Conservation (phyloP, 2,797 vertebrate genomes). For the Argyrosomus regius region DNA sequence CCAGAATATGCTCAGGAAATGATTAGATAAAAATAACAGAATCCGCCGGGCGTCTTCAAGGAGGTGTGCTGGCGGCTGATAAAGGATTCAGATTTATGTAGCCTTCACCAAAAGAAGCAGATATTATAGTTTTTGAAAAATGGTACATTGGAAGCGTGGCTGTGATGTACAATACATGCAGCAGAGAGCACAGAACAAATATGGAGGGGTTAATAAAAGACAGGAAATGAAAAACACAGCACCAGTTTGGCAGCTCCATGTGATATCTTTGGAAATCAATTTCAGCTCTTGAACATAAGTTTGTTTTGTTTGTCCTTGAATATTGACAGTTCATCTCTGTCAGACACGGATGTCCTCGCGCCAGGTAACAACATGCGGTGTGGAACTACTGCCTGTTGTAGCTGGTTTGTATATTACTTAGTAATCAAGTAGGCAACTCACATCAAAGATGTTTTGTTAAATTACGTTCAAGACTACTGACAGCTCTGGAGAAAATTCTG, state of each 20-base stretch:
- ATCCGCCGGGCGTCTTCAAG: conserved; percentile 70
- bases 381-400: background rate
- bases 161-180: conserved; percentile 58
- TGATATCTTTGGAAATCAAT: conserved; percentile 59
- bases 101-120: conserved; percentile 75
- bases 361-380: background rate
- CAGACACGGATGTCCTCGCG: conserved; percentile 5
- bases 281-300: conserved; percentile 41
- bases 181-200: conserved; percentile 48
- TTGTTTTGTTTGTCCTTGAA: conserved; percentile 64
- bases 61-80: conserved; percentile 82
- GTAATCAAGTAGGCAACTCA: conserved; percentile 37
- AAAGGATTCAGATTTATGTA: conserved; percentile 86
- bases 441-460: conserved; percentile 53
- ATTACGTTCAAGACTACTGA: conserved; percentile 36
- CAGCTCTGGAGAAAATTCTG: conserved; percentile 54
- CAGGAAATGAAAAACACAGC: conserved; percentile 74
- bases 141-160: conserved; percentile 42
- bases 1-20: conserved; percentile 80
- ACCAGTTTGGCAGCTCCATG: conserved; percentile 49
- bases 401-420: conserved; percentile 17
- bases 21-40: conserved; percentile 87
- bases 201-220: conserved; percentile 66
- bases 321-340: conserved; percentile 49
- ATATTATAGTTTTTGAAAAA: conserved; percentile 78